Percentiles rank a stretch among this genome's conserved stretches.
phyloP scores from a whole-genome alignment of 1,140 invertebrate species.

The Papilio glaucus region DNA sequence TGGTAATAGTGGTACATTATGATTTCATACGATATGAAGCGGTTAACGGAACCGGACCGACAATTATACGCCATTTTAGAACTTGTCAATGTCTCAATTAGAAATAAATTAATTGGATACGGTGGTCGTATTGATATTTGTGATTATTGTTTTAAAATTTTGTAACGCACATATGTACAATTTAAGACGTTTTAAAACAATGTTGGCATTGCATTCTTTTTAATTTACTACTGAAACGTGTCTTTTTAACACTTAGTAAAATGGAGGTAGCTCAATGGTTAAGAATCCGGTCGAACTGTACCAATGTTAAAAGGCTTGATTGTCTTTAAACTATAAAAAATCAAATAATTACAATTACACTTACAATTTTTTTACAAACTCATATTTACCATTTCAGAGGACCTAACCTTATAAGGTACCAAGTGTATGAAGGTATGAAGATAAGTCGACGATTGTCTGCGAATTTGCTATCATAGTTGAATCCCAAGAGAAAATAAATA shows the following conservation, averaged over 20 bases:
- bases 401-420: too few species aligned
- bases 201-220: too few species aligned
- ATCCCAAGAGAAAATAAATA: too few species aligned
- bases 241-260: background rate
- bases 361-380: too few species aligned
- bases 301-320: too few species aligned
- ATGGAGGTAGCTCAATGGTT: background rate
- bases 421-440: too few species aligned
- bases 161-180: background rate
- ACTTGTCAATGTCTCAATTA: conserved; percentile 9
- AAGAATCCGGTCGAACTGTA: too few species aligned
- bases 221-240: background rate
- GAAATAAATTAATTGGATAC: conserved; percentile 4
- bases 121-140: background rate
- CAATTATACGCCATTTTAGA: background rate
- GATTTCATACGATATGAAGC: background rate
- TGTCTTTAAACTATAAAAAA: too few species aligned
- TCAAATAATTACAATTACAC: too few species aligned
- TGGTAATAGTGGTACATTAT: background rate
- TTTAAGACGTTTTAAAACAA: background rate
- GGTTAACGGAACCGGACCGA: background rate
- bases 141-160: background rate
- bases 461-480: too few species aligned
- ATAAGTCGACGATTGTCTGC: too few species aligned
- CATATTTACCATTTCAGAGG: too few species aligned